phyloP scores from a whole-genome alignment of 2,888 invertebrate species.

The Tachystola acroxantha region DNA sequence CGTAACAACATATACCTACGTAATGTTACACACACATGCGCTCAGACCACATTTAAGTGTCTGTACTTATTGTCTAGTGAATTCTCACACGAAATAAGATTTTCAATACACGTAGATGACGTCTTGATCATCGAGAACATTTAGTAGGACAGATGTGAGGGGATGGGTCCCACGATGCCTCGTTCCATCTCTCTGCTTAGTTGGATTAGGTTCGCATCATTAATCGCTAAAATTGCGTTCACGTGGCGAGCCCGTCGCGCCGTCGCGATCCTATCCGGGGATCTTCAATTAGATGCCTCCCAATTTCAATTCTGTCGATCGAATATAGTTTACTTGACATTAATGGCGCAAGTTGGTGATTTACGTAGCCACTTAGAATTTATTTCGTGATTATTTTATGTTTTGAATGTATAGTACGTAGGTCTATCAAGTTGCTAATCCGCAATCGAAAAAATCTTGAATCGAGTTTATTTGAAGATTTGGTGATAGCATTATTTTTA shows the following conservation, averaged over 20 bases:
- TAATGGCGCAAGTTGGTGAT: constrained; percentile 23
- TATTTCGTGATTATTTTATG: constrained; percentile 1
- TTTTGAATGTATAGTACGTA: background rate
- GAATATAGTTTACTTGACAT: constrained; percentile 23
- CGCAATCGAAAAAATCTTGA: too few species aligned
- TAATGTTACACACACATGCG: too few species aligned
- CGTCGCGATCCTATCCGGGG: constrained; percentile 36
- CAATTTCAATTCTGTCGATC: constrained; percentile 59
- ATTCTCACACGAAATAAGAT: too few species aligned
- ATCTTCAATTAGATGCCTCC: constrained; percentile 69
- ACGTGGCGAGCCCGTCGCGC: constrained; percentile 32
- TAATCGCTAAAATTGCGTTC: constrained; percentile 71
- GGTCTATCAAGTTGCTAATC: too few species aligned
- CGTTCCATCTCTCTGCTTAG: constrained; percentile 57
- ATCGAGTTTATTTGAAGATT: too few species aligned
- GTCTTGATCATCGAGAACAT: constrained; percentile 41
- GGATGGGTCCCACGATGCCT: constrained; percentile 48
- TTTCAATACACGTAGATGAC: too few species aligned
- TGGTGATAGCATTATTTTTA: too few species aligned
- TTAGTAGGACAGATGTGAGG: constrained; percentile 43
- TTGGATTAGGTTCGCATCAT: constrained; percentile 72
- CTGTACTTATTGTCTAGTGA: too few species aligned
- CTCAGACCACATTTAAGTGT: too few species aligned
- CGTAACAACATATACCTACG: too few species aligned
- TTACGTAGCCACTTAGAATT: constrained; percentile 16